phyloP scores from a whole-genome alignment of 64 coral and sea anemone species.

The Montipora sp. region DNA sequence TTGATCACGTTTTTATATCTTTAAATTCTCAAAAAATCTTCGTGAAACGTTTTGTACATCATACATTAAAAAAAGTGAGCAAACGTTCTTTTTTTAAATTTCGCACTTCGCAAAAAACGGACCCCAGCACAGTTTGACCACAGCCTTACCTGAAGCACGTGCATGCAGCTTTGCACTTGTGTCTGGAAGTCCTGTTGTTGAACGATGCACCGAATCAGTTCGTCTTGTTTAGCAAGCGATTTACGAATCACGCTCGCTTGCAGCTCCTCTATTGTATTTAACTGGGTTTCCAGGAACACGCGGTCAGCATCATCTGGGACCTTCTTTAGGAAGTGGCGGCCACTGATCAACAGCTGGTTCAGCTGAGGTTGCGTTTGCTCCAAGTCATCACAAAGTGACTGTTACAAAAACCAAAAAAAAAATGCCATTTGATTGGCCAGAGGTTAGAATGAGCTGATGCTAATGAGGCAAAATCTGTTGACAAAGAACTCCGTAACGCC shows the following conservation, averaged over 20 bases:
- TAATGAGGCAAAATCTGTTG: too few species aligned
- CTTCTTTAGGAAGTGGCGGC: slow-evolving; percentile 53
- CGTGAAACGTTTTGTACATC: too few species aligned
- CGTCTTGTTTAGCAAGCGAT: slow-evolving; percentile 78
- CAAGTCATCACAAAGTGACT: slow-evolving; percentile 82
- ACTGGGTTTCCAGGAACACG: slow-evolving; percentile 63
- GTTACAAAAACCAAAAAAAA: neutral
- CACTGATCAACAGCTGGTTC: slow-evolving; percentile 53
- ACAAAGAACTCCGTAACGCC: too few species aligned
- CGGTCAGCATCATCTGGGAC: slow-evolving; percentile 65
- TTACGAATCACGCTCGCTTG: slow-evolving; percentile 76
- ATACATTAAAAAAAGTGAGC: too few species aligned
- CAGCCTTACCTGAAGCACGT: slow-evolving; percentile 46
- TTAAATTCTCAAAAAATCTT: too few species aligned
- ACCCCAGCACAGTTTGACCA: neutral
- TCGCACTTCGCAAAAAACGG: too few species aligned
- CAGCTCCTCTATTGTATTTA: slow-evolving; percentile 65
- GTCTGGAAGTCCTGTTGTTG: slow-evolving; percentile 92
- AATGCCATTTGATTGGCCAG: too few species aligned
- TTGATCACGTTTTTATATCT: too few species aligned
- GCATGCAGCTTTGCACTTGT: slow-evolving; percentile 82
- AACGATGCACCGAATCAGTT: slow-evolving; percentile 77
- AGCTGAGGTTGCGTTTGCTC: slow-evolving; percentile 66
- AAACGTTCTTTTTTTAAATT: too few species aligned
- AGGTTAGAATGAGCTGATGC: too few species aligned